Evolutionary conservation across 2,797 vertebrate genomes (phyloP).

Genomic region (Lacerta bilineata): DNA sequence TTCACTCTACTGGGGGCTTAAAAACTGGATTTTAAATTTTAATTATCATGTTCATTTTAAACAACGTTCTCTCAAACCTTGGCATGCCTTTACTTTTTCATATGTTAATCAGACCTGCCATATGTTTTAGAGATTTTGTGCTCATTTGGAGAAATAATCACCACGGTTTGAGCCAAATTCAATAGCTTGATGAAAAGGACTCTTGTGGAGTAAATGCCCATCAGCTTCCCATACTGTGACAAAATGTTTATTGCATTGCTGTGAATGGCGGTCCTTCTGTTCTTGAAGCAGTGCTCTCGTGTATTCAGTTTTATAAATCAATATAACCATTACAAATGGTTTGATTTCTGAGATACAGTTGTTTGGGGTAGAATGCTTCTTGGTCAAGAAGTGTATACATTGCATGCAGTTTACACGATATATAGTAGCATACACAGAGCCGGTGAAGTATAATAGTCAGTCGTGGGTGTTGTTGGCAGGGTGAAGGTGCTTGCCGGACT

Average conservation of each 20-base stretch:
- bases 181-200: conserved; percentile 62
- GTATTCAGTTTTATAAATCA: conserved; percentile 38
- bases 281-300: conserved; percentile 39
- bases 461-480: too few species aligned
- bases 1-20: conserved; percentile 20
- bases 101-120: conserved; percentile 64
- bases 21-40: conserved; percentile 51
- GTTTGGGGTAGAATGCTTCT: conserved; percentile 5
- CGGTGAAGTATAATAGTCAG: too few species aligned
- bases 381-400: not conserved
- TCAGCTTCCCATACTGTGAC: conserved; percentile 50
- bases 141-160: conserved; percentile 67
- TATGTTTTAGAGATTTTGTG: conserved; percentile 70
- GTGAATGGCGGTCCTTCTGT: conserved; percentile 45
- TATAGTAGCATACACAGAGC: too few species aligned
- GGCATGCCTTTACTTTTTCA: conserved; percentile 59
- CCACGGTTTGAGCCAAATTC: conserved; percentile 58
- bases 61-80: conserved; percentile 55
- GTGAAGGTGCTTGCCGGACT: too few species aligned
- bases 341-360: conserved; percentile 48
- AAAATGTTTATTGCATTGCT: conserved; percentile 64
- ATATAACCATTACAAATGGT: conserved; percentile 19
- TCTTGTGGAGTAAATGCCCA: conserved; percentile 44
- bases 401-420: too few species aligned
- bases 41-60: conserved; percentile 47